These are phyloP conservation scores for Dryomyza anilis DNA, from an alignment of 2,888 invertebrate species.

Conservation along the genomic window DNA sequence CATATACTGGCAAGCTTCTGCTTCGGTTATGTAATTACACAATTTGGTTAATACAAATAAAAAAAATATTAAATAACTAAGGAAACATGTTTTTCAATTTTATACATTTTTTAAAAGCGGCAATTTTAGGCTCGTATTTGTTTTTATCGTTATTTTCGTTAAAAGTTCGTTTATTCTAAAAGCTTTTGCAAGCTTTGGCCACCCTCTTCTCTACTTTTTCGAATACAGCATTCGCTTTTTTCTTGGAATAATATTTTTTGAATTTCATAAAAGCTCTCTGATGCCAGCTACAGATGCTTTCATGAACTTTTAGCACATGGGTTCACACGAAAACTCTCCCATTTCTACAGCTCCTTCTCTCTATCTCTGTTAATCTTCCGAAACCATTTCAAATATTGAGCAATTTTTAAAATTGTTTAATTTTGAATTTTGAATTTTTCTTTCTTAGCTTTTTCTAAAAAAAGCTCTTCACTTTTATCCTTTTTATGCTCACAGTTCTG, in stretches of 20 bases:
- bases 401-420: conserved; percentile 44
- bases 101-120: no score
- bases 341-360: neutral
- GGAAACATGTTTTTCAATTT: no score
- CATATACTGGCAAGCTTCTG: no score
- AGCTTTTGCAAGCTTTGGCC: neutral
- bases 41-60: no score
- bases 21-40: no score
- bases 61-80: no score
- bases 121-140: no score
- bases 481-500: neutral
- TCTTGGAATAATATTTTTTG: no score
- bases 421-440: conserved; percentile 47
- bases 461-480: neutral
- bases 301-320: neutral
- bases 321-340: no score
- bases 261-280: neutral
- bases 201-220: neutral
- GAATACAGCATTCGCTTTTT: neutral
- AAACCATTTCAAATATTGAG: conserved; percentile 13
- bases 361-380: neutral
- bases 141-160: no score
- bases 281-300: neutral
- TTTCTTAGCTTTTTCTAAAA: neutral
- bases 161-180: neutral